Evolutionary conservation across 2,888 invertebrate species (phyloP), one percentile per base, ranked within the genome.

Genomic region (Lymantria monacha): DNA sequence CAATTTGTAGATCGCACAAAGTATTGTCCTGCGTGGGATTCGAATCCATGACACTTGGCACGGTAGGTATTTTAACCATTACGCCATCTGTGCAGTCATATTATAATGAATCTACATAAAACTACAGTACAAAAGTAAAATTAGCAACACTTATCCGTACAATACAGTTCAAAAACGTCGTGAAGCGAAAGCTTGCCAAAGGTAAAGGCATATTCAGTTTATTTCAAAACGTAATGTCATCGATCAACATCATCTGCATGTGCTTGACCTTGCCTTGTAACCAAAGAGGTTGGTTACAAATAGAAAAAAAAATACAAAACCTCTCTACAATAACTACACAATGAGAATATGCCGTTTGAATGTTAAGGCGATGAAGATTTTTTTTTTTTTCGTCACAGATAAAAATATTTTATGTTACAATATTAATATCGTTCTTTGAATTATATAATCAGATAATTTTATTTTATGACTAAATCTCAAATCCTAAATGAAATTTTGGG

Each of bases 181-280:
- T 42, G 44, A 45, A 41, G 14, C 44, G 40, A 22, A 46, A 46
- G 37, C 30, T 42, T 13, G 37, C 38, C 37, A 44, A 53, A 53
- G 40, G 44, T 43, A 44, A 33, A 41, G 40, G 45, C 40, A 13
- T 30, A 46, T 42, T n/a, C n/a, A 46, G 54, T 55, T 42, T 44
- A 45, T 55, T 59, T 62, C 56, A 63, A 72, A 72, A 62, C 58
- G 58, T 63, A 61, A 60, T 75, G 72, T 72, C 79, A 77, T 79
- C 77, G 65, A 78, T 78, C 80, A 76, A 71, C 66, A 72, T 73
- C 67, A 70, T 70, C 63, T 69, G 70, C 72, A 67, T 67, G 68
- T 66, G 60, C 57, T 60, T 61, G 65, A 70, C 70, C 68, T 70
- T 72, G 65, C 57, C 63, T 57, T 55, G 48, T 60, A 49, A 52